phyloP scores from a whole-genome alignment of 2,888 invertebrate genomes.

The Vannuccia rotundouncinata region DNA sequence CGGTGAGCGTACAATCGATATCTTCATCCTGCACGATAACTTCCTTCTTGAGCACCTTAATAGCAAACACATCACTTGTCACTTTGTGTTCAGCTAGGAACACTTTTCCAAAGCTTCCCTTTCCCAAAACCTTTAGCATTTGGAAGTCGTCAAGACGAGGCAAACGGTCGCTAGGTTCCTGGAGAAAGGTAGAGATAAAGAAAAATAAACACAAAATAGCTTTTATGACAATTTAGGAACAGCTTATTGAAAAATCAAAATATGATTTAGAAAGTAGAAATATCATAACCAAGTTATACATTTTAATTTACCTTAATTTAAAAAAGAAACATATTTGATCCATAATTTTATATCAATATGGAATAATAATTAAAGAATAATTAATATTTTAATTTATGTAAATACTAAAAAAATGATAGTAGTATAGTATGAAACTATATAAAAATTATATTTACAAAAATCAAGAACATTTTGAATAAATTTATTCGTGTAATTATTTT shows the following conservation, averaged over 20 bases:
- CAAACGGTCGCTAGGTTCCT: neutral
- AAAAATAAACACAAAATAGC: no score
- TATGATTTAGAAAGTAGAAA: no score
- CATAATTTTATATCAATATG: neutral
- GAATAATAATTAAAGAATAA: neutral
- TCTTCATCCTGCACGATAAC: constrained; percentile 97
- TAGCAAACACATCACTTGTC: constrained; percentile 72
- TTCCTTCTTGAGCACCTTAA: constrained; percentile 84
- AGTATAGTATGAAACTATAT: no score
- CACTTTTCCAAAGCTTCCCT: constrained; percentile 95
- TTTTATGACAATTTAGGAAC: no score
- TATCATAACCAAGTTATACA: neutral
- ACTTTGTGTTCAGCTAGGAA: constrained; percentile 91
- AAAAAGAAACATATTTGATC: neutral
- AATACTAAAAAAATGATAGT: no score
- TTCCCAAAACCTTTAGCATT: constrained; percentile 96
- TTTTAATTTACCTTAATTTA: neutral
- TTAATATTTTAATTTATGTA: no score
- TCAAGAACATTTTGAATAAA: no score
- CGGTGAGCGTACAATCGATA: constrained; percentile 97
- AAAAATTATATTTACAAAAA: no score
- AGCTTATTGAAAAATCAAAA: no score
- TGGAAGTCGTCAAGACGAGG: constrained; percentile 69
- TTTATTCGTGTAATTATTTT: no score
- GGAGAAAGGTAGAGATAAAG: no score